Evolutionary conservation across 1,140 invertebrate genomes (phyloP).

Genomic region (Drepana arcuata): DNA sequence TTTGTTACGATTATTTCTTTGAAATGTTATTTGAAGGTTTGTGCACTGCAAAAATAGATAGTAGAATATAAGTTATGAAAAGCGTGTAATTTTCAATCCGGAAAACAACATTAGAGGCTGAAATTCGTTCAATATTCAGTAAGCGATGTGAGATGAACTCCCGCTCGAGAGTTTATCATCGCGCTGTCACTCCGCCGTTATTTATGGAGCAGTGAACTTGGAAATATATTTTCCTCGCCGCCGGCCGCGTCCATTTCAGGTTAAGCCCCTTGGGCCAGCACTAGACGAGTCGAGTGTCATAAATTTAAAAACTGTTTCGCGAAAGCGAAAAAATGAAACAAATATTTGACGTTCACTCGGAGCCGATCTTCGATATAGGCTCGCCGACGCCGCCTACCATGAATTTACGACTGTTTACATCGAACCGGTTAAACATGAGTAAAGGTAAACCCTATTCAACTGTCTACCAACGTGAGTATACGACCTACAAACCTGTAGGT

Average conservation of each 20-base stretch:
- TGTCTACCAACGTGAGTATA: no score
- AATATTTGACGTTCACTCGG: constrained; percentile 38
- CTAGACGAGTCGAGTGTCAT: constrained; percentile 65
- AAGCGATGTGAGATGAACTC: constrained; percentile 56
- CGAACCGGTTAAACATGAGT: constrained; percentile 13
- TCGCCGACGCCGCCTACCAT: constrained; percentile 5
- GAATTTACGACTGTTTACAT: constrained; percentile 18
- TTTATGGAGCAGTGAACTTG: constrained; percentile 69
- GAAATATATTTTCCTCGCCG: constrained; percentile 65
- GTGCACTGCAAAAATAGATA: no score
- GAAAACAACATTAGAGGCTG: constrained; percentile 21
- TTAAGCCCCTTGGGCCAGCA: constrained; percentile 61
- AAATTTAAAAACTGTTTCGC: constrained; percentile 65
- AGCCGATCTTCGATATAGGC: constrained; percentile 21
- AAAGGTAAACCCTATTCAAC: no score
- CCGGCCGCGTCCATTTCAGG: constrained; percentile 64
- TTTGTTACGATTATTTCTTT: no score
- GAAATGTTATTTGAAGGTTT: no score
- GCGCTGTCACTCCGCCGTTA: constrained; percentile 62
- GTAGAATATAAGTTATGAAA: no score
- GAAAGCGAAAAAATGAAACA: constrained; percentile 52
- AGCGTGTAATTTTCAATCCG: constrained; percentile 12
- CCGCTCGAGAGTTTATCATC: constrained; percentile 60
- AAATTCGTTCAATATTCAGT: constrained; percentile 54
- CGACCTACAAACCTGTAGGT: no score